Evolutionary conservation across 23 tunicate species (phyloP).

Genomic region (Aplidium turbinatum): DNA sequence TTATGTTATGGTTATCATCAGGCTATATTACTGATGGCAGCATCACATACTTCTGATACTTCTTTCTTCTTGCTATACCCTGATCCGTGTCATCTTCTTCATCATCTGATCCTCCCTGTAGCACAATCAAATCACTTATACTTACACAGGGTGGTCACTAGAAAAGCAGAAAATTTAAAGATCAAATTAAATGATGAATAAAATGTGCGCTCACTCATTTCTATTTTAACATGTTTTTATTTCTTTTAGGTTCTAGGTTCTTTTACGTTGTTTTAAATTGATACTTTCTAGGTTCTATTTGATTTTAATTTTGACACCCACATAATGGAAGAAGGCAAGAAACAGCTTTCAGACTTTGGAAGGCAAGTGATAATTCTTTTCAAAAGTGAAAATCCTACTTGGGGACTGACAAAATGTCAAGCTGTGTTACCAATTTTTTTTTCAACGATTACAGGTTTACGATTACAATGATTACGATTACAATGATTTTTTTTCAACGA

Average conservation of each 20-base stretch:
- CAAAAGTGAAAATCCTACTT: constrained; percentile 32
- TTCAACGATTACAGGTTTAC: constrained; percentile 25
- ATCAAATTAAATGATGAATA: too few species aligned
- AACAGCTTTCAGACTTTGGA: constrained; percentile 38
- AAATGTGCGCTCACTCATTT: too few species aligned
- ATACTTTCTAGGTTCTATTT: constrained; percentile 27
- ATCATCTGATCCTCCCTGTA: constrained; percentile 93
- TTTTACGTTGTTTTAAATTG: constrained; percentile 28
- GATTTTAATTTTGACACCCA: constrained; percentile 35
- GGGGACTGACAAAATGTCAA: constrained; percentile 34
- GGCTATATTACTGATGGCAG: too few species aligned
- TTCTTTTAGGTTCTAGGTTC: too few species aligned
- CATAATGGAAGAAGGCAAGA: constrained; percentile 30
- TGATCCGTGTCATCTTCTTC: constrained; percentile 84
- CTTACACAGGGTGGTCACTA: too few species aligned
- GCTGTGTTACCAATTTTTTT: constrained; percentile 35
- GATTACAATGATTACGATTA: too few species aligned
- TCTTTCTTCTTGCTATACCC: constrained; percentile 65
- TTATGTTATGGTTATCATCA: not conserved
- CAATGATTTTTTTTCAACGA: too few species aligned
- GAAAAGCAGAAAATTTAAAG: too few species aligned
- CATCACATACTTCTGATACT: constrained; percentile 87
- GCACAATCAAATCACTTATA: not conserved
- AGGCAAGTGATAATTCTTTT: constrained; percentile 31
- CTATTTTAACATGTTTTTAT: too few species aligned